Percentiles rank a stretch among this genome's conserved stretches.
These are phyloP conservation scores for Pithys albifrons DNA, from an alignment of 2,113 vertebrate species.

Conservation along the genomic window DNA sequence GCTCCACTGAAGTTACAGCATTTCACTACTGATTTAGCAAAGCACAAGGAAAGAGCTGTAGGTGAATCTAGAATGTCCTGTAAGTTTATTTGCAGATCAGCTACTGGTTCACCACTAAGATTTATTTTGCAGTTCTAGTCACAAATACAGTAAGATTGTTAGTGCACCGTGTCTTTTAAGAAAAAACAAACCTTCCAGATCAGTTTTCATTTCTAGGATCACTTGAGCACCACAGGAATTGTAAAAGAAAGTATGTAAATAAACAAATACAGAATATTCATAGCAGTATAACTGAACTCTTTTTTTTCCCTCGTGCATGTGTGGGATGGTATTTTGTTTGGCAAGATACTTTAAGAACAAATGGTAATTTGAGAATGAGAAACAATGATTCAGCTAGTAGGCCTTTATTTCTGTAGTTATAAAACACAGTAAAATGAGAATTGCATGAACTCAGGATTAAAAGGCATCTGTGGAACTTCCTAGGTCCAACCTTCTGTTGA, in stretches of 20 bases:
- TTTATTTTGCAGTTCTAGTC: slow-evolving; percentile 33
- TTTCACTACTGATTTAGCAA: neutral
- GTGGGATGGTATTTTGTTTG: neutral
- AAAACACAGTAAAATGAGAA: neutral
- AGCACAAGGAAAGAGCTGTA: neutral
- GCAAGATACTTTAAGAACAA: neutral
- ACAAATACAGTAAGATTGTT: slow-evolving; percentile 20
- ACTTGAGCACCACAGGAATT: neutral
- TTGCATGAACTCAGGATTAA: neutral
- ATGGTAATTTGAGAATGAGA: neutral
- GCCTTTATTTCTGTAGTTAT: neutral
- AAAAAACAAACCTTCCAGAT: neutral
- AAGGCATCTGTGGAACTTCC: neutral
- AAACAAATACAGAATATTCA: slow-evolving; percentile 12
- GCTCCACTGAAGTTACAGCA: neutral
- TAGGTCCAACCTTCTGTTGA: neutral
- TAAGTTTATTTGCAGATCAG: neutral
- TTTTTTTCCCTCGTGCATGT: neutral
- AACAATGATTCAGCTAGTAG: neutral
- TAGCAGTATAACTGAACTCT: neutral
- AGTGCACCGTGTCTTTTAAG: neutral
- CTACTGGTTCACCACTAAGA: neutral
- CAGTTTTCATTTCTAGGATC: slow-evolving; percentile 38
- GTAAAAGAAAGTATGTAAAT: neutral
- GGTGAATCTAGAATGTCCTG: neutral